Conservation (phyloP, 1,140 invertebrate species). For the Lysiphlebus fabarum region DNA sequence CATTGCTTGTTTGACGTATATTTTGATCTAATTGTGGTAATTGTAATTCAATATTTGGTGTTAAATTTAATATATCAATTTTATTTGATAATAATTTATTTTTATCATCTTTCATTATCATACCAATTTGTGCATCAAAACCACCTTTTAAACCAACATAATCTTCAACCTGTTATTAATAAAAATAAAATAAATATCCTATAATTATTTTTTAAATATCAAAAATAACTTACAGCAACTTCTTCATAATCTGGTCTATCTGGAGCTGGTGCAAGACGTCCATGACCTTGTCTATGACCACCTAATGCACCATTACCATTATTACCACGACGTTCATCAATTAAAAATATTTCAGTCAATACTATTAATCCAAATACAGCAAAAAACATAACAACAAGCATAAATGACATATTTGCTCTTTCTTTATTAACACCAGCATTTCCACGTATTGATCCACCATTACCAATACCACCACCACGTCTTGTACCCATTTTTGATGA, state of each 20-base stretch:
- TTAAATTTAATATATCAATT: conserved; percentile 44
- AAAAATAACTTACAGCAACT: conserved; percentile 50
- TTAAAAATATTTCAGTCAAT: conserved; percentile 75
- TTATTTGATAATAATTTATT: conserved; percentile 39
- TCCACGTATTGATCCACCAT: conserved; percentile 29
- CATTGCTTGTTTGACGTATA: conserved; percentile 47
- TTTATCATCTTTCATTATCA: conserved; percentile 37
- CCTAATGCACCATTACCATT: conserved; percentile 50
- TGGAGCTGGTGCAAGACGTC: conserved; percentile 41
- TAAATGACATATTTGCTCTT: conserved; percentile 79
- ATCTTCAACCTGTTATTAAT: conserved; percentile 45
- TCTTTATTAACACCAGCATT: conserved; percentile 62
- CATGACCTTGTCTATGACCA: conserved; percentile 48
- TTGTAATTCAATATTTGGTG: conserved; percentile 45
- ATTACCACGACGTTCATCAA: conserved; percentile 61
- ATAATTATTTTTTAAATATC: background rate
- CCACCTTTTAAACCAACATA: conserved; percentile 49
- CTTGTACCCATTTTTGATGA: conserved; percentile 10
- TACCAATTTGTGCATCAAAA: conserved; percentile 49
- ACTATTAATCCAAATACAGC: conserved; percentile 83
- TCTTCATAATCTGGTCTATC: conserved; percentile 56
- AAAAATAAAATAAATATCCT: conserved; percentile 8
- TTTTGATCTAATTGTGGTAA: conserved; percentile 47
- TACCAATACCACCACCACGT: conserved; percentile 9
- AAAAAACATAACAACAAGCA: conserved; percentile 85